Conservation (phyloP, 2,113 vertebrate species). For the Rousettus leschenaultii region DNA sequence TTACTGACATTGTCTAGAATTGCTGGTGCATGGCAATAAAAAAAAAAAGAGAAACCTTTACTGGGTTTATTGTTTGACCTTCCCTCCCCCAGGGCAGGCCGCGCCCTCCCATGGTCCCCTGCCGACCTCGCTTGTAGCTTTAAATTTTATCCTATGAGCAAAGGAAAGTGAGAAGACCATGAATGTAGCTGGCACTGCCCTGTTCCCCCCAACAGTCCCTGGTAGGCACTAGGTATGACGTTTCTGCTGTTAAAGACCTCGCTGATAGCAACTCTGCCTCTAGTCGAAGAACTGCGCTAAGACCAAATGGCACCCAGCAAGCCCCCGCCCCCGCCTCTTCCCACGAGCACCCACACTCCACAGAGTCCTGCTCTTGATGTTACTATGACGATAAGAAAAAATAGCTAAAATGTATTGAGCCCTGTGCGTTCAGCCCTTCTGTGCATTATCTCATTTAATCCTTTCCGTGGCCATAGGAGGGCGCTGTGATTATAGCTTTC, state of each 20-base stretch:
- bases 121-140: background rate
- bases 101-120: rapidly evolving
- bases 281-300: background rate
- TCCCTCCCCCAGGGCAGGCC: background rate
- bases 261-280: background rate
- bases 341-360: background rate
- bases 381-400: background rate
- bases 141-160: background rate
- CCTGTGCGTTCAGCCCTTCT: background rate
- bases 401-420: background rate
- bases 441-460: background rate
- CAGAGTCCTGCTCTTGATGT: background rate
- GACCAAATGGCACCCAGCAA: background rate
- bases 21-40: background rate
- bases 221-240: too few species aligned
- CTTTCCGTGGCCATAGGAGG: background rate
- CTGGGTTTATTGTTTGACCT: background rate
- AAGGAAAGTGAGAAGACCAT: background rate
- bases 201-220: background rate
- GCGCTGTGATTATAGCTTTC: background rate
- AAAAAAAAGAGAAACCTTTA: background rate
- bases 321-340: background rate
- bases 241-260: background rate
- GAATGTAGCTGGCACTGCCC: background rate
- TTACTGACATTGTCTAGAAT: background rate